phyloP scores from a whole-genome alignment of 2,113 vertebrate genomes.

The Pterophyllum scalare region DNA sequence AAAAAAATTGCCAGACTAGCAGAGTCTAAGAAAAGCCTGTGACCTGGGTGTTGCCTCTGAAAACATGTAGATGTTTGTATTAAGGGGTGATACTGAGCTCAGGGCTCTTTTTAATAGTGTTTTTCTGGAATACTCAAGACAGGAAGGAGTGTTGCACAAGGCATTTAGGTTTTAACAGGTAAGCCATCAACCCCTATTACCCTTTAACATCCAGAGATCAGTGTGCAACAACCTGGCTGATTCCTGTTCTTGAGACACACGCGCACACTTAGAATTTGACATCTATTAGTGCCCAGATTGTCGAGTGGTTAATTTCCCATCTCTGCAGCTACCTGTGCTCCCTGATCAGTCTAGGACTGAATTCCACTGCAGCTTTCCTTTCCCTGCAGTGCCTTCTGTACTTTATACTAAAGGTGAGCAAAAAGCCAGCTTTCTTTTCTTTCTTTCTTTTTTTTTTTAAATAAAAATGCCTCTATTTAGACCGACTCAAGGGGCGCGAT shows the following conservation, averaged over 20 bases:
- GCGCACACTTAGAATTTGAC: constrained; percentile 17
- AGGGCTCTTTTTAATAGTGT: constrained; percentile 26
- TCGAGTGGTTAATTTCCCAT: constrained; percentile 55
- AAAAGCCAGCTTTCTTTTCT: constrained; percentile 17
- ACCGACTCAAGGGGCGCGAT: constrained; percentile 52
- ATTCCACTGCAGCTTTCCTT: constrained; percentile 28
- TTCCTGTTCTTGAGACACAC: constrained; percentile 12
- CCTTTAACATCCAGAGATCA: constrained; percentile 50
- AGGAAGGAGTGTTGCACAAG: constrained; percentile 7
- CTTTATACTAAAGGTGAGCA: constrained; percentile 48
- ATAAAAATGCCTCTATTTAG: constrained; percentile 39
- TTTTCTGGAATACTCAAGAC: constrained; percentile 21
- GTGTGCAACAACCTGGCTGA: constrained; percentile 35
- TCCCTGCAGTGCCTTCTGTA: constrained; percentile 31
- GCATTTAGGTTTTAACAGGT: constrained; percentile 49
- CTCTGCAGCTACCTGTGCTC: constrained; percentile 35
- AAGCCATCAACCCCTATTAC: constrained; percentile 53
- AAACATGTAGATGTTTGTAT: constrained; percentile 8
- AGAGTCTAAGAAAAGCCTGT: constrained; percentile 65
- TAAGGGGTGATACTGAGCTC: constrained; percentile 4
- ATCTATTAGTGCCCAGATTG: constrained; percentile 54
- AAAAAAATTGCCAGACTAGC: constrained; percentile 58
- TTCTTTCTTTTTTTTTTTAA: neutral
- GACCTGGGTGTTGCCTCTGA: constrained; percentile 52
- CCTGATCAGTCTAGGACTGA: constrained; percentile 19